Evolutionary conservation across 2,888 invertebrate genomes (phyloP).

Genomic region (Agriotes lineatus): DNA sequence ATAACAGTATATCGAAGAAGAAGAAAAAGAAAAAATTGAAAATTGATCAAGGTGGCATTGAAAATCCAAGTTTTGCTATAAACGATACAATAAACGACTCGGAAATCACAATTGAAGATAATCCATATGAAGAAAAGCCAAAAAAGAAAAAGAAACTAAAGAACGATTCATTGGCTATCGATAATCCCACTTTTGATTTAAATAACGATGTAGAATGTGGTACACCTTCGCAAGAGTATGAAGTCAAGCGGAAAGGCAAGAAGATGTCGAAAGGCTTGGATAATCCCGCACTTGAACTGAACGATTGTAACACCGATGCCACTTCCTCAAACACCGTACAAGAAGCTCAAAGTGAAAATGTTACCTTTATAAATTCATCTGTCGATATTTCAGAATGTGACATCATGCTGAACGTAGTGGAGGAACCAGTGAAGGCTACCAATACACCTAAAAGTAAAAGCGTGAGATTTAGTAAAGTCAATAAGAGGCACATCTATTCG

Average conservation of each 20-base stretch:
- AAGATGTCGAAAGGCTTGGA: slow-evolving; percentile 25
- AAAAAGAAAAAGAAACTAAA: slow-evolving; percentile 46
- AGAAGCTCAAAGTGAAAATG: not conserved
- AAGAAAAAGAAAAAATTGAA: slow-evolving; percentile 41
- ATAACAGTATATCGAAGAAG: no score
- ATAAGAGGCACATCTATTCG: no score
- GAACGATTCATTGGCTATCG: not conserved
- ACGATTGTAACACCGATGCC: not conserved
- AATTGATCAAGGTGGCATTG: not conserved
- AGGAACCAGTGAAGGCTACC: slow-evolving; percentile 28
- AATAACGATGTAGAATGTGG: slow-evolving; percentile 6
- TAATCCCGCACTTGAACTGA: slow-evolving; percentile 11
- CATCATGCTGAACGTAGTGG: slow-evolving; percentile 44
- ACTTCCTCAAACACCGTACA: not conserved
- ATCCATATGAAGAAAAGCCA: slow-evolving; percentile 47
- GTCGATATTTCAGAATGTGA: slow-evolving; percentile 43
- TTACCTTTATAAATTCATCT: slow-evolving; percentile 21
- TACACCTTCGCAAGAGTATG: not conserved
- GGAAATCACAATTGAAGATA: slow-evolving; percentile 39
- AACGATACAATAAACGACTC: slow-evolving; percentile 20
- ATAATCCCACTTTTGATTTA: slow-evolving; percentile 6
- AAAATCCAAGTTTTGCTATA: slow-evolving; percentile 17
- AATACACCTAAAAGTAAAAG: slow-evolving; percentile 34
- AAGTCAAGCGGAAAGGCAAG: slow-evolving; percentile 18
- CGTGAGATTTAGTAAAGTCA: slow-evolving; percentile 57